Evolutionary conservation across 35 echinoderm and acorn worm species (phyloP).

Genomic region (Stichopus chloronotus): DNA sequence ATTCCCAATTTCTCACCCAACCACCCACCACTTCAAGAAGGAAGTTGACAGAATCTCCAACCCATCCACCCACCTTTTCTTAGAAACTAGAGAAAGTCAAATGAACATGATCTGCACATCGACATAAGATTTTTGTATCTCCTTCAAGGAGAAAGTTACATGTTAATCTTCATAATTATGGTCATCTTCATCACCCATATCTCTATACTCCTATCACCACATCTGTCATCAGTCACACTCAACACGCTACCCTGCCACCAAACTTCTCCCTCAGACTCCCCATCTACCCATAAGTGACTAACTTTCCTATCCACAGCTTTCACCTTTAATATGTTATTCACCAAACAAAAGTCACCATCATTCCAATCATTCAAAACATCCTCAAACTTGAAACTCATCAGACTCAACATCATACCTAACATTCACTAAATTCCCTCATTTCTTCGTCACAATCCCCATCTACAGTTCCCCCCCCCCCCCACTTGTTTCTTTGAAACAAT

Average conservation of each 20-base stretch:
- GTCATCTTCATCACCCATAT: conserved; percentile 32
- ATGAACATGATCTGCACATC: background rate
- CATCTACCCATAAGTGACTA: conserved; percentile 8
- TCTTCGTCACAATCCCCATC: background rate
- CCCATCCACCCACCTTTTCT: background rate
- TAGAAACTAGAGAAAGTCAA: background rate
- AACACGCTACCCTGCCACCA: background rate
- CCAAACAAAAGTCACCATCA: conserved; percentile 3
- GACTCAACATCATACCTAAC: background rate
- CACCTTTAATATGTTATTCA: background rate
- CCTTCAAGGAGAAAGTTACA: background rate
- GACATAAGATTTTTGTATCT: background rate
- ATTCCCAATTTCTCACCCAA: conserved; percentile 10
- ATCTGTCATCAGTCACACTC: conserved; percentile 5
- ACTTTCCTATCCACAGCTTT: conserved; percentile 18
- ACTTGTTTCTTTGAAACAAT: background rate
- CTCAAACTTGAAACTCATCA: background rate
- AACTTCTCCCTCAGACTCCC: background rate
- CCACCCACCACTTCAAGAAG: background rate
- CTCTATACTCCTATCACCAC: conserved; percentile 21
- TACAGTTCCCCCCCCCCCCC: background rate
- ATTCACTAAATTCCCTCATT: background rate
- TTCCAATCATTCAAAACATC: background rate
- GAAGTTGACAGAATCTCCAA: background rate
- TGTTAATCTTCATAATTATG: background rate